phyloP scores from a whole-genome alignment of 2,797 vertebrate genomes.

The Manis javanica region DNA sequence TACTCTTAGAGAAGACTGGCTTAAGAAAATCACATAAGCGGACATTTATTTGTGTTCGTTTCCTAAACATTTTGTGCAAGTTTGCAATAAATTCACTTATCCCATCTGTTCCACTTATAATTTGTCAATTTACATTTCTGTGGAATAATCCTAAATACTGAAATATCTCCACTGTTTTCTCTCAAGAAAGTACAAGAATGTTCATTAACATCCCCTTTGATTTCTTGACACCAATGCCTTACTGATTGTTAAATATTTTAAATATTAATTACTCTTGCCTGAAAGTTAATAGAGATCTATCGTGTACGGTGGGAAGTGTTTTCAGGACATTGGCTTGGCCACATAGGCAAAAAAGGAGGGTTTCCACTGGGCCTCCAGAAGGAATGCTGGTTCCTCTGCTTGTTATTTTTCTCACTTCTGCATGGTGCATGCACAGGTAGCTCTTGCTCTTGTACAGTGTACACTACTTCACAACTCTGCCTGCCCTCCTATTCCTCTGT shows the following conservation, averaged over 20 bases:
- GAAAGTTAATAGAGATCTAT: background rate
- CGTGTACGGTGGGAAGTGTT: background rate
- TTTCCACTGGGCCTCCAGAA: background rate
- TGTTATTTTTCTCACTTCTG: background rate
- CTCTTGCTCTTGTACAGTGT: background rate
- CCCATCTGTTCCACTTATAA: background rate
- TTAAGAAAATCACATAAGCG: background rate
- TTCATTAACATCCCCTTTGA: background rate
- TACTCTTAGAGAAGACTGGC: background rate
- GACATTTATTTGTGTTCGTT: background rate
- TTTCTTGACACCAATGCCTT: background rate
- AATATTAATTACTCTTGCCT: conserved; percentile 8
- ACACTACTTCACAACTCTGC: background rate
- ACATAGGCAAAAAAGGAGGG: background rate
- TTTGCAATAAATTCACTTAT: background rate
- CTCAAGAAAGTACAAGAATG: background rate
- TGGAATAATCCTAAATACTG: background rate
- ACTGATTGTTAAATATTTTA: background rate
- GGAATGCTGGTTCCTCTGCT: background rate
- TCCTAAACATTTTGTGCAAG: background rate
- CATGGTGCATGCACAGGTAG: background rate
- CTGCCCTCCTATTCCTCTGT: background rate
- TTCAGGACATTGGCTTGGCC: background rate
- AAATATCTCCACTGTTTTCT: background rate
- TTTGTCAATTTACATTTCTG: background rate